Conservation (phyloP, 2,888 invertebrate genomes). For the Rhagonycha fulva region DNA sequence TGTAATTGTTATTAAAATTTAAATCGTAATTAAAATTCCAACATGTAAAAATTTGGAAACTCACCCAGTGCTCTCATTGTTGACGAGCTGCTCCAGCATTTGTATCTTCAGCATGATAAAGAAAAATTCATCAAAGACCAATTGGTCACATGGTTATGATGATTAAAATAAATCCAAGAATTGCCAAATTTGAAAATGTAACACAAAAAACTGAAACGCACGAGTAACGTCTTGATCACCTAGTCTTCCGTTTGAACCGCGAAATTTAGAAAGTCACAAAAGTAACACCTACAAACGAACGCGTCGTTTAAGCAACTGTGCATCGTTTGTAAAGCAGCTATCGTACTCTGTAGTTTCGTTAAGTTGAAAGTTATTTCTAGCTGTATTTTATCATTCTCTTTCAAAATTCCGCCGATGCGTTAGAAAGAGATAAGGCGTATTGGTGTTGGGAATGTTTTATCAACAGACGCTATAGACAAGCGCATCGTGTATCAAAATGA, state of each 20-base stretch:
- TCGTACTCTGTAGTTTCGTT: slow-evolving; percentile 26
- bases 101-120: slow-evolving; percentile 73
- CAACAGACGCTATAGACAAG: slow-evolving; percentile 16
- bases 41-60: background rate
- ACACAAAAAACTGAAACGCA: background rate
- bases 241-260: background rate
- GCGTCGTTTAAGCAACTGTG: slow-evolving; percentile 42
- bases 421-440: slow-evolving; percentile 7
- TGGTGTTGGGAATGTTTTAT: slow-evolving; percentile 1
- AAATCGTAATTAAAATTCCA: background rate
- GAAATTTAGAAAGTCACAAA: slow-evolving; percentile 2
- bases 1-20: background rate
- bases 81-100: slow-evolving; percentile 75
- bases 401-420: slow-evolving; percentile 1
- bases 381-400: slow-evolving; percentile 25
- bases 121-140: background rate
- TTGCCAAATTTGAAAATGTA: background rate
- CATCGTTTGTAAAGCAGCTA: slow-evolving; percentile 34
- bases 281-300: slow-evolving; percentile 38
- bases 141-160: background rate
- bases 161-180: background rate
- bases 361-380: slow-evolving; percentile 43
- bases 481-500: slow-evolving; percentile 24
- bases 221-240: background rate
- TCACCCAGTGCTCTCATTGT: slow-evolving; percentile 60